Base-by-base conservation (phyloP, 1,140 invertebrate genomes). In the Brachionus calyciflorus region DNA sequence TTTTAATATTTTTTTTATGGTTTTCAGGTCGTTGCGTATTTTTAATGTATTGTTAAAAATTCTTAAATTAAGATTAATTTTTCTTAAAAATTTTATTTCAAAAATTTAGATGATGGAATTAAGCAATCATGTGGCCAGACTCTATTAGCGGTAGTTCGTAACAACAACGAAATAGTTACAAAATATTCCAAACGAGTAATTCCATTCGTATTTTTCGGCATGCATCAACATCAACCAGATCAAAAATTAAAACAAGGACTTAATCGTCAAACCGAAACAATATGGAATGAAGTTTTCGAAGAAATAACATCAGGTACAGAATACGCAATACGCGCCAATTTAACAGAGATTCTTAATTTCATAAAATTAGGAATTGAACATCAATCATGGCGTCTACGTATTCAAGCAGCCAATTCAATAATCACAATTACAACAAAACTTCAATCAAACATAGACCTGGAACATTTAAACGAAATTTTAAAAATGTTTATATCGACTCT, bases 141-240 rank as follows among this genome's bases (percentile, higher is more conserved):
- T 21, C 30, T 76, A 17, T 17, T 48, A n/a, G 28, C 73, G 19
- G 44, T 76, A 46, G 41, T 28, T 3, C 51, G 26, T 17, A 55
- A 55, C 19, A 76, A 76, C 41, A 19, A 21, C 7, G 73, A 76
- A 30, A 41, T 76, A 30, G 9, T 76, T 1, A 40, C 12, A 14
- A 55, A 48, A 41, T 57, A 57, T 60, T 55, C 49, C 0, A 41
- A 55, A 53, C n/a, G 12, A 48, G 17, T 46, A 40, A 40, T 76
- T 37, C 73, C 73, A 33, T 76, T 76, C 40, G 30, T 57, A 17
- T 76, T 76, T 60, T 76, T 76, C n/a, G 73, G 19, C n/a, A 76
- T 76, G 73, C 73, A 76, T 12, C 49, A 76, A 46, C 26, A 49
- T 26, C 9, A 46, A 46, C 44, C 9, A 65, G 40, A 65, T n/a